These are phyloP conservation scores for Tetragonisca angustula DNA, from an alignment of 2,888 invertebrate genomes.

Conservation along the genomic window DNA sequence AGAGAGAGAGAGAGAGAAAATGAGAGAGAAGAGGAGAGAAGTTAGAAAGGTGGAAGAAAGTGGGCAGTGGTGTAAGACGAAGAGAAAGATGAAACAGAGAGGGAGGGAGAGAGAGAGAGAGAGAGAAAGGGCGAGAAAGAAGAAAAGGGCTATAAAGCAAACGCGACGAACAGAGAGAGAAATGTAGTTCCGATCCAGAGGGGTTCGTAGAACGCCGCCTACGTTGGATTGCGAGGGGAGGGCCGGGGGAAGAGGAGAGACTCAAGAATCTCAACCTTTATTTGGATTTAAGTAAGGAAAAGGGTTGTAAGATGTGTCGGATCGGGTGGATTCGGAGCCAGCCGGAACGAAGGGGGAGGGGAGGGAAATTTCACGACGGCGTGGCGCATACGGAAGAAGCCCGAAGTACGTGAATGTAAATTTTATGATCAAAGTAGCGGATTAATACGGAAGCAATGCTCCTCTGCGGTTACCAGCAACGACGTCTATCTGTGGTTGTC, in stretches of 20 bases:
- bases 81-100: constrained; percentile 49
- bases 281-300: constrained; percentile 82
- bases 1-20: constrained; percentile 41
- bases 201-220: constrained; percentile 71
- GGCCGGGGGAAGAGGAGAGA: constrained; percentile 58
- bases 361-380: constrained; percentile 52
- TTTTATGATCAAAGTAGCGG: constrained; percentile 71
- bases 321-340: constrained; percentile 49
- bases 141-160: constrained; percentile 67
- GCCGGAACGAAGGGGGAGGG: constrained; percentile 20
- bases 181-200: constrained; percentile 73
- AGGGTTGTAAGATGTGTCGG: constrained; percentile 77
- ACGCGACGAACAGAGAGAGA: constrained; percentile 67
- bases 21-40: constrained; percentile 21
- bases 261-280: constrained; percentile 81
- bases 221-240: constrained; percentile 49
- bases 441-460: constrained; percentile 69
- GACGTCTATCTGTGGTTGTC: constrained; percentile 44
- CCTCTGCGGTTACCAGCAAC: constrained; percentile 38
- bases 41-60: constrained; percentile 54
- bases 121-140: constrained; percentile 32
- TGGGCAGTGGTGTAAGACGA: constrained; percentile 52
- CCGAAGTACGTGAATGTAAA: constrained; percentile 69
- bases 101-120: constrained; percentile 34
- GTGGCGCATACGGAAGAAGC: constrained; percentile 66